Conservation (phyloP, 2,797 vertebrate species). For the Pseudomugil gertrudae region DNA sequence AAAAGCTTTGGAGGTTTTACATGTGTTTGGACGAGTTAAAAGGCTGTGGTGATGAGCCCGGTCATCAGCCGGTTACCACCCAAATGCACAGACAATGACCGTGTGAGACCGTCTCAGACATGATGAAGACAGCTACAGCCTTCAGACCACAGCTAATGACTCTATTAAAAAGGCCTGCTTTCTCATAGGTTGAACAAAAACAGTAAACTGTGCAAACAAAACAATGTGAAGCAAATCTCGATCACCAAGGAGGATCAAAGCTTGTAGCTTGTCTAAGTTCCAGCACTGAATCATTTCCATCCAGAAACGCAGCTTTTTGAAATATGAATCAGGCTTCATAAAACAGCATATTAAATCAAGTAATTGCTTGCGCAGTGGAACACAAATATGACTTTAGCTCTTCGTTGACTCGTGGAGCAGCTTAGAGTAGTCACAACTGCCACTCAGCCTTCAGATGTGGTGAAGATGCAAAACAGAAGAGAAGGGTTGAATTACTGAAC, state of each 20-base stretch:
- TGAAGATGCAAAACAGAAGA: slow-evolving; percentile 20
- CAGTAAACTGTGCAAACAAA: slow-evolving; percentile 30
- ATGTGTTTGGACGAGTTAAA: slow-evolving; percentile 43
- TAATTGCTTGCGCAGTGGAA: slow-evolving; percentile 65
- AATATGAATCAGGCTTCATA: slow-evolving; percentile 75
- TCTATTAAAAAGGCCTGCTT: slow-evolving; percentile 54
- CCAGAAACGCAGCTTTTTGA: slow-evolving; percentile 62
- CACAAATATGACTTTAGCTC: slow-evolving; percentile 49
- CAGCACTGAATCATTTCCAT: slow-evolving; percentile 65
- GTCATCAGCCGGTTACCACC: slow-evolving; percentile 57
- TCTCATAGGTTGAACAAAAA: slow-evolving; percentile 42
- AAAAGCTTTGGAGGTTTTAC: slow-evolving; percentile 42
- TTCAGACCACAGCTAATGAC: slow-evolving; percentile 69
- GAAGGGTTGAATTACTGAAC: slow-evolving; percentile 41
- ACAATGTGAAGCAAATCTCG: slow-evolving; percentile 44
- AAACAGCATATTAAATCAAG: slow-evolving; percentile 68
- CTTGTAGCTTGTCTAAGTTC: slow-evolving; percentile 47
- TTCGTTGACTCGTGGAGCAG: slow-evolving; percentile 57
- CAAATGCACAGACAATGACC: slow-evolving; percentile 46
- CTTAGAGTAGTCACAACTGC: slow-evolving; percentile 63
- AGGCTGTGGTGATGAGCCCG: slow-evolving; percentile 14
- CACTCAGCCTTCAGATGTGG: slow-evolving; percentile 55
- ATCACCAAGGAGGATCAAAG: slow-evolving; percentile 79
- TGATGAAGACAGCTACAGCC: slow-evolving; percentile 49
- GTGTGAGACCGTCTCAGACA: slow-evolving; percentile 52